Base-by-base conservation (phyloP, 2,113 vertebrate genomes). In the Platanista minor region DNA sequence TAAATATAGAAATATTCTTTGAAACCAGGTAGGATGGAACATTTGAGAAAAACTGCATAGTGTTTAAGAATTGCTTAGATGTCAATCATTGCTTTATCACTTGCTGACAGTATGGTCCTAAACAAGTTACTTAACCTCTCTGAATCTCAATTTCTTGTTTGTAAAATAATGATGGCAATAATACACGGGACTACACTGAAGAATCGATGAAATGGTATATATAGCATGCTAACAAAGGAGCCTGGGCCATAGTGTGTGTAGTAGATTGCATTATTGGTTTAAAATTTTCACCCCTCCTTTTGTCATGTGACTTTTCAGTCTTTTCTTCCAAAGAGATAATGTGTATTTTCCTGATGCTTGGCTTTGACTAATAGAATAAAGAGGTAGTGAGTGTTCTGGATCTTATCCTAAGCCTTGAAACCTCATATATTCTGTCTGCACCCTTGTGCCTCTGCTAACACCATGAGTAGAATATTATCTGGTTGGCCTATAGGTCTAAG, bases 1-100 rank as follows among this genome's bases (percentile, higher is more conserved):
- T 95, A 94, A 62, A 80, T 75, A 86, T 64, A 95, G n/a, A 94
- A 92, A 86, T 75, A 61, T 52, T 64, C 14, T 93, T 95, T 96
- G 69, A 95, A 82, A 85, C 7, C 20, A 90, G 11, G n/a, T 59
- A 77, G 41, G 8, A 46, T 81, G 23, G n/a, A 75, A 59, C 46
- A 83, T 78, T 69, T 97, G 75, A 74, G 57, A 93, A 95, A 88
- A 81, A 71, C 10, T 83, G 1, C 36, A 46, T 64, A 77, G 18
- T 57, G 5, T 72, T 90, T 64, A 96, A 88, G 36, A 93, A 64
- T 13, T 59, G 20, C 43, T 82, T 77, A 86, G 21, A 31, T 36
- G 8, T 75, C 77, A 85, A 6, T 46, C 82, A 77, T 80, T 86
- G 10, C 66, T 88, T 88, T 83, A 91, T 88, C 36, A 57, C 20